Evolutionary conservation across 2,113 vertebrate genomes (phyloP).

Genomic region (Hystrix brachyura): DNA sequence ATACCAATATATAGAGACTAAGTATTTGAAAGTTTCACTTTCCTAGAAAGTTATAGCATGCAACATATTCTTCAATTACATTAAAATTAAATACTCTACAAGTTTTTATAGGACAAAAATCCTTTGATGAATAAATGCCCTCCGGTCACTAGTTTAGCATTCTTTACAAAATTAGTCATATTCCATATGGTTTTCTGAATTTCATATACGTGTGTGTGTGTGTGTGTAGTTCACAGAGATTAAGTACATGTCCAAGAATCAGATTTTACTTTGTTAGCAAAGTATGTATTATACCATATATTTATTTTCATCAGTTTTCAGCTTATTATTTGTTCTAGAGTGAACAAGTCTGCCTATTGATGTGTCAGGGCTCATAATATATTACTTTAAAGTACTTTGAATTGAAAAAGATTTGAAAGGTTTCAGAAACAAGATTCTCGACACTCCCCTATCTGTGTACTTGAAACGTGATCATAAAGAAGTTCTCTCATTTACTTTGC

Average conservation of each 20-base stretch:
- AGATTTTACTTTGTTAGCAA: background rate
- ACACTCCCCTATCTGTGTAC: background rate
- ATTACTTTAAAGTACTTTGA: background rate
- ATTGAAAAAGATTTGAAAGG: background rate
- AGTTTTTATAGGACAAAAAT: background rate
- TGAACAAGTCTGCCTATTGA: background rate
- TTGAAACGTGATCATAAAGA: background rate
- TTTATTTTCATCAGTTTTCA: background rate
- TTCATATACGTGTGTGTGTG: background rate
- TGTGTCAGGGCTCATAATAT: background rate
- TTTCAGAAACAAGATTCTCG: background rate
- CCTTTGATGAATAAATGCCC: background rate
- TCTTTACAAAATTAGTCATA: background rate
- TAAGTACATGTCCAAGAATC: background rate
- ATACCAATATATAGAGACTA: background rate
- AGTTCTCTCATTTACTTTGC: background rate
- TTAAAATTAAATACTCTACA: background rate
- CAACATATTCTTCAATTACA: background rate
- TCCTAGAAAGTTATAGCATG: background rate
- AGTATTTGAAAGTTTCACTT: conserved; percentile 29
- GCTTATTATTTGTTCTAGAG: background rate
- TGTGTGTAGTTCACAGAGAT: background rate
- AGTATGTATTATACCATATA: background rate
- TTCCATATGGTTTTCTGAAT: background rate
- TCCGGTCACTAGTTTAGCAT: background rate